Evolutionary conservation across 2,113 vertebrate genomes (phyloP), one percentile per base, ranked within the genome.

Genomic region (Forbesichthys agassizii): DNA sequence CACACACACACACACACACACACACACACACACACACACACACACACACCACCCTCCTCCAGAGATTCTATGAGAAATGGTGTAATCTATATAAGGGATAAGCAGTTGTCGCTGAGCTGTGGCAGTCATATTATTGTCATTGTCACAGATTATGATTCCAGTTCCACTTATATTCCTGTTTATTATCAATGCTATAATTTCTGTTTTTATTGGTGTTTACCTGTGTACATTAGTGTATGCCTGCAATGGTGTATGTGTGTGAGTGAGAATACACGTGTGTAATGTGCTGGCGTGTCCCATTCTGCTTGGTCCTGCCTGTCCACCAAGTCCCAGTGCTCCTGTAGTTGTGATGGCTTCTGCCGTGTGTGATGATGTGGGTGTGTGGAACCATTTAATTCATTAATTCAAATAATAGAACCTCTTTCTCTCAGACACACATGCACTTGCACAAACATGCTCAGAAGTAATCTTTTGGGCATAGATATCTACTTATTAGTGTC

Each of bases 1-100:
- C 68, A 67, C 62, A 4, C 33, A 51, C 54, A n/a, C 1, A 33
- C 71, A 33, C 0, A 66, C 60, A 11, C 58, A 66, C 70, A 57
- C 61, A 10, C 11, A 12, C 52, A 6, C 52, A 11, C 52, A 5
- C 52, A 12, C 9, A 49, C 68, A 51, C 54, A 61, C 70, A 67
- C 48, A 68, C 66, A 18, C 33, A 51, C 76, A 58, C 71, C 78
- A 67, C 83, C 73, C 69, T 59, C 5, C 27, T n/a, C 76, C 66
- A 76, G 75, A 89, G 72, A 79, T 47, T 85, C 85, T 80, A 75
- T 77, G 68, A 84, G 53, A 77, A 71, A 85, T 77, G 66, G 75
- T 86, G 75, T 89, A 85, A 81, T 79, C 76, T 83, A 83, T 84
- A 90, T 89, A 92, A 92, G 91, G 91, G 89, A 91, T 56, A 88